phyloP scores from a whole-genome alignment of 2,113 vertebrate genomes.

The Numenius arquata region DNA sequence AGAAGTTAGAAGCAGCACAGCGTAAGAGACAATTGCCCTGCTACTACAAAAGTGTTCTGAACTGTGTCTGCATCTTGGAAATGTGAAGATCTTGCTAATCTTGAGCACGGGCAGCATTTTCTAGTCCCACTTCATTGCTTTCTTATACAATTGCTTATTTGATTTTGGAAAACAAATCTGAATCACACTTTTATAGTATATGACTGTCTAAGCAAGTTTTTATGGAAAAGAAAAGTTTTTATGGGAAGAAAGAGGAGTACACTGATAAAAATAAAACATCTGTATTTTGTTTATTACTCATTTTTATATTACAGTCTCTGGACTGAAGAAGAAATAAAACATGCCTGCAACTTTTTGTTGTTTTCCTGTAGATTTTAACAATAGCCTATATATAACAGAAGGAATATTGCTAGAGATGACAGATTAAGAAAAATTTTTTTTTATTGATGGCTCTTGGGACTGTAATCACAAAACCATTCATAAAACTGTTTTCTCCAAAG shows the following conservation, averaged over 20 bases:
- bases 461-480: background rate
- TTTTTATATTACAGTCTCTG: background rate
- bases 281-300: background rate
- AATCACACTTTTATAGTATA: background rate
- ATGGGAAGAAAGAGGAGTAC: background rate
- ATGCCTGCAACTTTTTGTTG: background rate
- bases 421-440: background rate
- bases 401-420: background rate
- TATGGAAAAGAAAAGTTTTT: background rate
- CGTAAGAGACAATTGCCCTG: background rate
- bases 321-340: background rate
- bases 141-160: background rate
- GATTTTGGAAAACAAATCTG: background rate
- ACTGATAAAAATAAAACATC: background rate
- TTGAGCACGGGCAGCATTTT: background rate
- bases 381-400: background rate
- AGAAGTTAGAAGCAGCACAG: background rate
- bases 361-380: background rate
- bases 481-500: background rate
- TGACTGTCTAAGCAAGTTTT: background rate
- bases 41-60: background rate
- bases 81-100: background rate
- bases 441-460: background rate
- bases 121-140: background rate
- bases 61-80: background rate